Evolutionary conservation across 2,888 invertebrate species (phyloP), one percentile per base, ranked within the genome.

Genomic region (Synergus laeviventris): DNA sequence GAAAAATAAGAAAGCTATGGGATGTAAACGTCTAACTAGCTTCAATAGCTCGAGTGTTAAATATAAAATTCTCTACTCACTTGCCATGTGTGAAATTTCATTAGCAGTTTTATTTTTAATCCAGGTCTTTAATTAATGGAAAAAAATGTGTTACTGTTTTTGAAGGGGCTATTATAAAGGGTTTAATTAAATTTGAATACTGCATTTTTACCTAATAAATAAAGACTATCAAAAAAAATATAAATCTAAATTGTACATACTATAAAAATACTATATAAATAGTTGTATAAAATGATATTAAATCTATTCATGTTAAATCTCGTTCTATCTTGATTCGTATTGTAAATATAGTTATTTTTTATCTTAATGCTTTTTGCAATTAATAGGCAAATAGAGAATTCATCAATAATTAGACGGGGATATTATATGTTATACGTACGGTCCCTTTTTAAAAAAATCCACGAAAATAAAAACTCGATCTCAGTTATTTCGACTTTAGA

Each of bases 201-300:
- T 70, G 49, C 24, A 70, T 54, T 70, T 49, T 36, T 73, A 76
- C 18, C 21, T 76, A n/a, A 39, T 60, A 14, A 76, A 54, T 36
- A 14, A 36, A 24, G 24, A 59, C 24, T 56, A 66, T 21, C 2
- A 14, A 38, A 66, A 5, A 62, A 45, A 61, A 12, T 16, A 70
- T 16, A 70, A 24, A 16, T 39, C 14, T 59, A 70, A 66, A 75
- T 66, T 70, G 70, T 70, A 70, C n/a, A 70, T 70, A 38, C 11
- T 31, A 70, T 70, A 70, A 66, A 42, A 2, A 21, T 21, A 64
- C 38, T 66, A 16, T 24, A 45, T 42, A 45, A 66, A 42, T 66
- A 45, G 45, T 16, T 66, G 42, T 70, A 66, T 66, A 70, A 70
- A 42, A 42, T 21, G 21, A 31, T 45, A 49, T 16, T 49, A 49